Evolutionary conservation across 2,888 invertebrate species (phyloP).

Genomic region (Ypsolopha sequella): DNA sequence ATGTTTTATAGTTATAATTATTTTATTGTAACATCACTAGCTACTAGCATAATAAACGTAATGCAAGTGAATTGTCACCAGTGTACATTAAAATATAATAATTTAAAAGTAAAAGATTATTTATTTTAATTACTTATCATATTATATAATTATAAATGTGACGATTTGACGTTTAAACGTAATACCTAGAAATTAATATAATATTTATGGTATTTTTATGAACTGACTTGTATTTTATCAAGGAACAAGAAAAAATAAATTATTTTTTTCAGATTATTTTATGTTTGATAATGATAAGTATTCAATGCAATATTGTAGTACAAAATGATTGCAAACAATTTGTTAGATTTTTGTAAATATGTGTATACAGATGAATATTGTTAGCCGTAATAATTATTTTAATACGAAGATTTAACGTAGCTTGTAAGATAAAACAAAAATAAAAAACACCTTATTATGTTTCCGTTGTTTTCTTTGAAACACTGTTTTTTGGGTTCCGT

Average conservation of each 20-base stretch:
- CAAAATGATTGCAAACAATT: conserved; percentile 20
- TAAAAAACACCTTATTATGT: neutral
- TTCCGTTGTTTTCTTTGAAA: neutral
- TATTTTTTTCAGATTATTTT: neutral
- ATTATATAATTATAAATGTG: neutral
- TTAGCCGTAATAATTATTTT: neutral
- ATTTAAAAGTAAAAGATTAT: conserved; percentile 17
- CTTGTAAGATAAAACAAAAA: neutral
- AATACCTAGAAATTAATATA: neutral
- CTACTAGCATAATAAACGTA: conserved; percentile 6
- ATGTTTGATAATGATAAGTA: neutral
- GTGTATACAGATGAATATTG: conserved; percentile 44
- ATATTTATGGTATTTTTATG: neutral
- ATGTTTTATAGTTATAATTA: neutral
- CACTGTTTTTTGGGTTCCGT: neutral
- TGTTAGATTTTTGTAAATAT: conserved; percentile 53
- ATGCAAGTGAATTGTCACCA: conserved; percentile 12
- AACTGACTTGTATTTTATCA: neutral
- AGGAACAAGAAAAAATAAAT: neutral
- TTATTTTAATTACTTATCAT: conserved; percentile 31
- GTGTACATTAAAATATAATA: conserved; percentile 13
- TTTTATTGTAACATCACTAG: conserved; percentile 4
- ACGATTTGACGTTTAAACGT: neutral
- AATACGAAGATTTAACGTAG: neutral
- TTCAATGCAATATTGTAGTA: neutral